phyloP scores from a whole-genome alignment of 2,113 vertebrate species.

The Amblyopsis rosae region DNA sequence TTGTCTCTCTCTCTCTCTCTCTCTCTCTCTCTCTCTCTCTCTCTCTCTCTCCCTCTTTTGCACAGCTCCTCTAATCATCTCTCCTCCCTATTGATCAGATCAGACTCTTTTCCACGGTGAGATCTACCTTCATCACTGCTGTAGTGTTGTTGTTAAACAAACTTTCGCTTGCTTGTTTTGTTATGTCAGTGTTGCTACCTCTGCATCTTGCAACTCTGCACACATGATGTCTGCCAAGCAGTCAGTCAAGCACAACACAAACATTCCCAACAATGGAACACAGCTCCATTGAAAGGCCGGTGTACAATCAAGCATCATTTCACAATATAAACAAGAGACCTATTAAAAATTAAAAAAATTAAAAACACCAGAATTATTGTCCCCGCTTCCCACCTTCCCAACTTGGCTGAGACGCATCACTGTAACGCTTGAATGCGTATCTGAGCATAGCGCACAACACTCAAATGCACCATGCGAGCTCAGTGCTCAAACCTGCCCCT shows the following conservation, averaged over 20 bases:
- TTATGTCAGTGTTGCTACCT: slow-evolving; percentile 14
- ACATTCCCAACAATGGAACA: background rate
- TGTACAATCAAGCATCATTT: slow-evolving; percentile 11
- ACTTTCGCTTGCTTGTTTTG: slow-evolving; percentile 17
- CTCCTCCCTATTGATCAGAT: slow-evolving; percentile 52
- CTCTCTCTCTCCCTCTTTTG: background rate
- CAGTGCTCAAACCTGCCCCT: no score
- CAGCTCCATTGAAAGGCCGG: slow-evolving; percentile 3
- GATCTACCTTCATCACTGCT: background rate
- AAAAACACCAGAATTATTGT: no score
- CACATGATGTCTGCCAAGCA: slow-evolving; percentile 17
- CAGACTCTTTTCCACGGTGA: slow-evolving; percentile 48
- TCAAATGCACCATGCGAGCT: no score
- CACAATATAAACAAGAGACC: no score
- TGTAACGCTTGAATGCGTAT: background rate
- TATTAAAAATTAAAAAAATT: no score
- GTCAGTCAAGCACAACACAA: slow-evolving; percentile 22
- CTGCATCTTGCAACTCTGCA: slow-evolving; percentile 13
- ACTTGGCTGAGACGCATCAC: no score
- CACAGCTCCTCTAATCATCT: background rate
- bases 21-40: slow-evolving; percentile 24
- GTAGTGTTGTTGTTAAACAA: background rate
- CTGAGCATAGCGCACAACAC: background rate
- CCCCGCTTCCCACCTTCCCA: no score
- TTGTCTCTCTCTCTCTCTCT: slow-evolving; percentile 47